Base-by-base conservation (phyloP, 2,113 vertebrate genomes). In the Salvator merianae region DNA sequence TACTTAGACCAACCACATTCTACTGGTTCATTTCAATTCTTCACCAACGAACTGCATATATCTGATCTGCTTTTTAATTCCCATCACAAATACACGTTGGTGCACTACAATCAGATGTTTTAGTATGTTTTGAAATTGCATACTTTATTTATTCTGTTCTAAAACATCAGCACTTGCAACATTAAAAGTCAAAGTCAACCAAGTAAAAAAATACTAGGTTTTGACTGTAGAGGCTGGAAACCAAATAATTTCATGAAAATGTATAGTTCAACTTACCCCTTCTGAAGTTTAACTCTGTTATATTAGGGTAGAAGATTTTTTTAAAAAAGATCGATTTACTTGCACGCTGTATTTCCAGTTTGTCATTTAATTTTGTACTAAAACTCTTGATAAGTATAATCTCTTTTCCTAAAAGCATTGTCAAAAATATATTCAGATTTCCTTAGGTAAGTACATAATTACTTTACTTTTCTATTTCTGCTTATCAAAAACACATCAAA, bases 401-500 rank as follows among this genome's bases (percentile, higher is more conserved):
- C 55, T 34, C 38, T 43, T 40, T 26, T 14, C 20, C 7, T 55
- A 53, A 81, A 53, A 81, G 47, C 20, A 18, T 7, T 70, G 13
- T 16, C 18, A 82, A 55, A 55, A 84, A 77, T 5, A 62, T 18
- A 32, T 38, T 78, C 68, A 5, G 70, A 18, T 86, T 70, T 53
- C 38, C 30, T 47, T 43, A 84, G 2, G 0, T 62, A 77, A 71
- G 7, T 0, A 0, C 55, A 53, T 59, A 75, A 79, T 1, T 2
- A 50, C 53, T 74, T 28, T 7, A 53, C 28, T 34, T 55, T 71
- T 78, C 65, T 32, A 43, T 43, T 78, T 53, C 74, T 59, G 10
- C 36, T 38, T 73, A 79, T 0, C 65, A 18, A 2, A 75, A 84
- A 18, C n/a, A 20, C 18, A 55, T 71, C 38, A 38, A 22, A 7